Conservation (phyloP, 30 jellyfish, hydroid and myxozoan genomes). For the Aurelia aurita region DNA sequence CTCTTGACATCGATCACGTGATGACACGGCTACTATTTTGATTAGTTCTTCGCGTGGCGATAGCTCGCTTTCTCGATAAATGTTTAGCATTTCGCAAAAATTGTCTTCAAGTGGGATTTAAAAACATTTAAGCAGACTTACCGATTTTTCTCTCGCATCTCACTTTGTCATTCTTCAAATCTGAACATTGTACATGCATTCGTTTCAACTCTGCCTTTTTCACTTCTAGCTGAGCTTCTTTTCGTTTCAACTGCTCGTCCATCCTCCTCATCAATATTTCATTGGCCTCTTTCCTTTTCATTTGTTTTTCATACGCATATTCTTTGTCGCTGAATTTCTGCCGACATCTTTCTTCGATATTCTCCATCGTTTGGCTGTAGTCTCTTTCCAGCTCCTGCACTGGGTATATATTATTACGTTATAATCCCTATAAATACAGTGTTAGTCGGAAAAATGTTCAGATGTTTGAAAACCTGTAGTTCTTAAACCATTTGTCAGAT, state of each 20-base stretch:
- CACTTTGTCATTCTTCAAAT: conserved; percentile 49
- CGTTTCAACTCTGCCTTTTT: conserved; percentile 50
- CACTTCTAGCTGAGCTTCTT: conserved; percentile 57
- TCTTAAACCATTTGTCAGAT: no score
- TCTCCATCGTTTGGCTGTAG: conserved; percentile 4
- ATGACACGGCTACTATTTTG: no score
- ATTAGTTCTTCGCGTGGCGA: no score
- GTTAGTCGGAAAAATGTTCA: neutral
- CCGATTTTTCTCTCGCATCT: conserved; percentile 57
- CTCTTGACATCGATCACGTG: no score
- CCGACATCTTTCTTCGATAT: conserved; percentile 17
- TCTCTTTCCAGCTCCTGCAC: conserved; percentile 30
- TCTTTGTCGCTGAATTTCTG: conserved; percentile 18
- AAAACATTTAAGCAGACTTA: neutral
- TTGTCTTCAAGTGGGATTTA: no score
- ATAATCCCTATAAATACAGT: neutral
- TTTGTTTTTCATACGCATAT: conserved; percentile 34
- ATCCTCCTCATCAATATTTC: conserved; percentile 18
- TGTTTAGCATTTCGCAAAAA: no score
- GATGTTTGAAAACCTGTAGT: no score
- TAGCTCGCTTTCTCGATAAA: no score
- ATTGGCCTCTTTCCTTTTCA: conserved; percentile 35
- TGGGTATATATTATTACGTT: neutral
- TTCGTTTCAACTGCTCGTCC: conserved; percentile 61
- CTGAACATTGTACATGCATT: conserved; percentile 35